Evolutionary conservation across 2,113 vertebrate genomes (phyloP), one percentile per base, ranked within the genome.

Genomic region (Coreoperca whiteheadi): DNA sequence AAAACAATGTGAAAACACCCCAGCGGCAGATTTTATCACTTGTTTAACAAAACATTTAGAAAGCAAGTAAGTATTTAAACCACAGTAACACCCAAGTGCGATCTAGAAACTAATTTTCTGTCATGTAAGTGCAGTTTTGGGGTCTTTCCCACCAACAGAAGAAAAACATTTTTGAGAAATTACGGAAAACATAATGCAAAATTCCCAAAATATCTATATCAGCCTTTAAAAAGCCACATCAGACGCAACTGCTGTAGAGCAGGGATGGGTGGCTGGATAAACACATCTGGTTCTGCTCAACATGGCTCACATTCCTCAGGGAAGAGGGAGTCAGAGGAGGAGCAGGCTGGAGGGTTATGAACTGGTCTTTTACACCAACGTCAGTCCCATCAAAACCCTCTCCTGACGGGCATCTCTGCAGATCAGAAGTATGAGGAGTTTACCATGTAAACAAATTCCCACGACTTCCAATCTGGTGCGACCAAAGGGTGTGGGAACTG

Each of bases 201-300:
- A 53, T 48, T 48, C 9, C 10, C 0, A 37, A 46, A 82, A 51
- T 46, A 25, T 54, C 21, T 46, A 10, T 4, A 43, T 59, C 37
- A 71, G 12, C 28, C 43, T 73, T 21, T 14, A 43, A 74, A 48
- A 53, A 37, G 10, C 37, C 21, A 15, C 16, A 73, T 25, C 53
- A 28, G 64, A 66, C 41, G 21, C 20, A 64, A 11, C 34, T 32
- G 37, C 4, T 63, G 21, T 4, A 30, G 48, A 60, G 69, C 23
- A 63, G 48, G 12, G 71, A 18, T 37, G 34, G 80, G 60, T 9
- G 51, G 10, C 41, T 34, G 65, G 21, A 28, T 16, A n/a, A 67
- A 28, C 41, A 73, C 89, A 91, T 91, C 84, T 91, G 91, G 72
- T 79, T 87, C 69, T 69, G 21, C 79, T 92, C 73, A 86, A 73